phyloP scores from a whole-genome alignment of 2,113 vertebrate genomes.

The Crotalus helleri region DNA sequence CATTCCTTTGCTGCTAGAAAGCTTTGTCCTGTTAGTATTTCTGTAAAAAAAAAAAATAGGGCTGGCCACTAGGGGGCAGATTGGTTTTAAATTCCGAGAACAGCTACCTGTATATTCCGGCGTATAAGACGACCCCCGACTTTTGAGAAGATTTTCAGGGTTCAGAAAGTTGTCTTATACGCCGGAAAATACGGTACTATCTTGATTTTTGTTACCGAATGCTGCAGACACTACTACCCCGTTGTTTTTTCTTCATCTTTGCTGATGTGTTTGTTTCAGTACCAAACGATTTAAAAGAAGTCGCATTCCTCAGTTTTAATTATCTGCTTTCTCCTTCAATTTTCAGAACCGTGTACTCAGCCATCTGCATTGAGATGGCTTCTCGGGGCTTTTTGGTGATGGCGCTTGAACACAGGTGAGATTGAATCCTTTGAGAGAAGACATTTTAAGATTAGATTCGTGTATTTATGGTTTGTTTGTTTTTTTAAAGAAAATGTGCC shows the following conservation, averaged over 20 bases:
- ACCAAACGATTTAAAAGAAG: not conserved
- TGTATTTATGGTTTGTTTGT: not conserved
- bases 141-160: too few relatives aligned
- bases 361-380: conserved; percentile 69
- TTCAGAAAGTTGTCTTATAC: too few relatives aligned
- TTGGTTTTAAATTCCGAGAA: too few relatives aligned
- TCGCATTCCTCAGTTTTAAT: not conserved
- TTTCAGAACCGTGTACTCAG: conserved; percentile 69
- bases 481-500: too few relatives aligned
- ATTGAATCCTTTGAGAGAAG: not conserved
- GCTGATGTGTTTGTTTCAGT: not conserved
- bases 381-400: conserved; percentile 73
- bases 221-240: not conserved
- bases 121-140: too few relatives aligned
- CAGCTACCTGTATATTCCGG: too few relatives aligned
- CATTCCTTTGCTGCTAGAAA: too few relatives aligned
- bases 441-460: not conserved
- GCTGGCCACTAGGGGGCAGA: too few relatives aligned
- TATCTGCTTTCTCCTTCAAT: not conserved
- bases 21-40: too few relatives aligned
- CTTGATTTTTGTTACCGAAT: not conserved
- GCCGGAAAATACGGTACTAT: not conserved
- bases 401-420: conserved; percentile 72
- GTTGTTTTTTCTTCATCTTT: not conserved
- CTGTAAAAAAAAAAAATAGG: too few relatives aligned